Percentiles rank a stretch among this genome's conserved stretches.
Evolutionary conservation across 2,797 vertebrate genomes (phyloP).

Genomic region (Propithecus perrieri): DNA sequence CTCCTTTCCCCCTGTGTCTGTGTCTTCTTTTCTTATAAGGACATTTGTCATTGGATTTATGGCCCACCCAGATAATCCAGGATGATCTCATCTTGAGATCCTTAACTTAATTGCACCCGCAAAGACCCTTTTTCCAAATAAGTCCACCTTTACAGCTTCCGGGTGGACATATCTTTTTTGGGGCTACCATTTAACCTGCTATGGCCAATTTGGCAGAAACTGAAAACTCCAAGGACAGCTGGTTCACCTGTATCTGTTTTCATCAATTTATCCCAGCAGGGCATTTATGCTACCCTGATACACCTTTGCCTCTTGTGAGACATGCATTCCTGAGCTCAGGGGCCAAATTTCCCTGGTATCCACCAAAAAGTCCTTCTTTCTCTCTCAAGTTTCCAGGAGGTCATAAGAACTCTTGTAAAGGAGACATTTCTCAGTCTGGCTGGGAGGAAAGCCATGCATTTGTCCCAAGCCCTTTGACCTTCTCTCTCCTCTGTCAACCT

Average conservation of each 20-base stretch:
- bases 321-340: neutral
- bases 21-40: neutral
- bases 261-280: neutral
- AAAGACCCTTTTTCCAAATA: neutral
- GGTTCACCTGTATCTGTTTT: neutral
- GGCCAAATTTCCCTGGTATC: neutral
- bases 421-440: neutral
- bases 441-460: conserved; percentile 13
- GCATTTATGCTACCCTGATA: neutral
- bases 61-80: neutral
- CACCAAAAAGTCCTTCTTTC: neutral
- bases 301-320: neutral
- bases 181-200: neutral
- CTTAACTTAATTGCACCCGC: neutral
- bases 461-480: conserved; percentile 53
- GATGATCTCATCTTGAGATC: neutral
- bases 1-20: neutral
- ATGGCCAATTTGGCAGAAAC: neutral
- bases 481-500: conserved; percentile 53
- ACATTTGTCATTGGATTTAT: neutral
- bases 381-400: neutral
- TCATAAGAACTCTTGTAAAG: conserved; percentile 31
- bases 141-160: neutral
- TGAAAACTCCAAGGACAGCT: neutral
- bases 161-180: neutral